Evolutionary conservation across 2,888 invertebrate species (phyloP).

Genomic region (Rhagonycha lutea): DNA sequence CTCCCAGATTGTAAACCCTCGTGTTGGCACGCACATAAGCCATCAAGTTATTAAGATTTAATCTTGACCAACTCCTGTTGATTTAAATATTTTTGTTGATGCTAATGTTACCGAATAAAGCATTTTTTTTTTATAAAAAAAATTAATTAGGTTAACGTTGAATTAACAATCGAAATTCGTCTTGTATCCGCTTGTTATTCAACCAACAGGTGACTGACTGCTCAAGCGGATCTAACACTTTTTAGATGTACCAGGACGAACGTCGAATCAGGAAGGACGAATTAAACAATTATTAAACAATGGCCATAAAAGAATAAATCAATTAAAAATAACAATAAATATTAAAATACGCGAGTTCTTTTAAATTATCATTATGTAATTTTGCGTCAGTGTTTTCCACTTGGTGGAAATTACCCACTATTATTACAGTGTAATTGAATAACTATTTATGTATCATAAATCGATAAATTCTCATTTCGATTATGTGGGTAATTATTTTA

Average conservation of each 20-base stretch:
- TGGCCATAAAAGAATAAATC: background rate
- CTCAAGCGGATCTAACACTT: background rate
- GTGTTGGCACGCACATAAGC: background rate
- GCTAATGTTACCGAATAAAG: background rate
- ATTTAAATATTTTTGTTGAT: background rate
- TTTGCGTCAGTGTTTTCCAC: background rate
- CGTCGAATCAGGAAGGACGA: no score
- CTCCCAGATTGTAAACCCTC: background rate
- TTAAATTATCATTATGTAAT: background rate
- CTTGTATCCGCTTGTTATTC: background rate
- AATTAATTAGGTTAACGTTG: background rate
- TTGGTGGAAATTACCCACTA: background rate
- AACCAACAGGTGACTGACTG: background rate
- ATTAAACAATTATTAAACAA: background rate
- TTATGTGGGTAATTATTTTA: background rate
- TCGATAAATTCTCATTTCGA: background rate
- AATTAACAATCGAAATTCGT: background rate
- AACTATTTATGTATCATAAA: background rate
- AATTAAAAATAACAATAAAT: background rate
- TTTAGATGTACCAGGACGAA: background rate
- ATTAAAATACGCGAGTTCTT: background rate
- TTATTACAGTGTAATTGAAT: background rate
- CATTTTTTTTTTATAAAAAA: background rate
- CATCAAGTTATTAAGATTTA: background rate
- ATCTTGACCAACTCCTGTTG: background rate